These are phyloP conservation scores for Eidolon dupreanum DNA, from an alignment of 2,797 vertebrate genomes.

Conservation along the genomic window DNA sequence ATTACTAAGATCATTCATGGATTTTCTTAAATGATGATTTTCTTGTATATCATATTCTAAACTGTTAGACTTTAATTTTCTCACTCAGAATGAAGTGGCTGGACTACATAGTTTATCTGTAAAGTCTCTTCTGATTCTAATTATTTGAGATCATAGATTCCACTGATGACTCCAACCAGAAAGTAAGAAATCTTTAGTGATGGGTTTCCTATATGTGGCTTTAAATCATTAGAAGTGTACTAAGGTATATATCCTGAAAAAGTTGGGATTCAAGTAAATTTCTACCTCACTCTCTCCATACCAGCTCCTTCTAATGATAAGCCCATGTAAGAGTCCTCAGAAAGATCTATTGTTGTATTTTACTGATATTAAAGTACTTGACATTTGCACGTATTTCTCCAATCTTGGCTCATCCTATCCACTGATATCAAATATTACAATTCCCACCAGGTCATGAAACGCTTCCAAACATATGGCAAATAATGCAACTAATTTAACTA, in stretches of 20 bases:
- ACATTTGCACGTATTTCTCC: not conserved
- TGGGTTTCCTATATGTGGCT: not conserved
- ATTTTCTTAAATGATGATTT: not conserved
- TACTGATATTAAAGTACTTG: not conserved
- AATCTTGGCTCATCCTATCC: not conserved
- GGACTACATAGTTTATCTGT: not conserved
- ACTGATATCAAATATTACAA: not conserved
- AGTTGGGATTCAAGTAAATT: not conserved
- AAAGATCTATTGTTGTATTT: not conserved
- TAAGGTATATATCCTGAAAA: not conserved
- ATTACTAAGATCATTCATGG: not conserved
- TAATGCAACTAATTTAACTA: not conserved
- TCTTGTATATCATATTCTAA: not conserved
- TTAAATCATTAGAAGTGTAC: not conserved
- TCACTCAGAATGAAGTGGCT: not conserved
- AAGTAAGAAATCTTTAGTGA: not conserved
- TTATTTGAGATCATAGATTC: not conserved
- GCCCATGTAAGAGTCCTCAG: not conserved
- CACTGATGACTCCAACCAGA: not conserved
- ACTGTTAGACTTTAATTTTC: not conserved
- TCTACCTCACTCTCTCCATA: not conserved
- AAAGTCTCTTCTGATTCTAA: not conserved
- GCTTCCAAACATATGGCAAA: not conserved
- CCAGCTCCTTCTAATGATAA: not conserved
- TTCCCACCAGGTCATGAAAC: not conserved